phyloP scores from a whole-genome alignment of 2,888 invertebrate species.

The Cheilosia pagana region DNA sequence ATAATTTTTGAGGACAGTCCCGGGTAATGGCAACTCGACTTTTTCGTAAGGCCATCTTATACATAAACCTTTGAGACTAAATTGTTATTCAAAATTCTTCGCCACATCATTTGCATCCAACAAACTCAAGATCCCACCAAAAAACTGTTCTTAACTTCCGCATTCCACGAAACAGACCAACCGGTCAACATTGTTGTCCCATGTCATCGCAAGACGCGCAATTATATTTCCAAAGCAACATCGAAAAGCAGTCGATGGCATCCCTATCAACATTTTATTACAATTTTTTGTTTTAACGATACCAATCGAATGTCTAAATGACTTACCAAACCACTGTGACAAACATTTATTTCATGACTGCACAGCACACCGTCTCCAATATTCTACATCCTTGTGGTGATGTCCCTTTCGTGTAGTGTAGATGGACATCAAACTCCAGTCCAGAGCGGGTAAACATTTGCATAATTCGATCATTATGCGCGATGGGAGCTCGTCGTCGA shows the following conservation, averaged over 20 bases:
- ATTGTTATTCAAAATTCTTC: too few species aligned
- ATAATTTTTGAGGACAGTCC: too few species aligned
- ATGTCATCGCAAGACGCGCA: constrained; percentile 1
- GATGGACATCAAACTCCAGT: constrained; percentile 5
- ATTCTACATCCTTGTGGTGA: constrained; percentile 19
- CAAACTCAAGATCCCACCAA: background rate
- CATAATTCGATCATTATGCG: constrained; percentile 44
- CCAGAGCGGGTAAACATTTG: constrained; percentile 37
- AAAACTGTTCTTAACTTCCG: background rate
- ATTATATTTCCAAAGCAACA: background rate
- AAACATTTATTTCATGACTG: constrained; percentile 21
- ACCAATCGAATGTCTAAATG: constrained; percentile 24
- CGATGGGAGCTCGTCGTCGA: constrained; percentile 40
- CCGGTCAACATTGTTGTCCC: background rate
- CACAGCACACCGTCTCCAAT: background rate
- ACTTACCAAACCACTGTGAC: background rate
- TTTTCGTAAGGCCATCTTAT: too few species aligned
- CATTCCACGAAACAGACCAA: background rate
- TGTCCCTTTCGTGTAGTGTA: background rate
- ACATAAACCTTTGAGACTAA: too few species aligned
- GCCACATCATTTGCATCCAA: too few species aligned
- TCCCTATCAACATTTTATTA: constrained; percentile 7
- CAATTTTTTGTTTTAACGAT: constrained; percentile 13
- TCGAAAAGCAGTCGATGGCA: background rate
- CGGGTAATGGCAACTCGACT: too few species aligned